Evolutionary conservation across 2,113 vertebrate genomes (phyloP).

Genomic region (Tamias sibiricus): DNA sequence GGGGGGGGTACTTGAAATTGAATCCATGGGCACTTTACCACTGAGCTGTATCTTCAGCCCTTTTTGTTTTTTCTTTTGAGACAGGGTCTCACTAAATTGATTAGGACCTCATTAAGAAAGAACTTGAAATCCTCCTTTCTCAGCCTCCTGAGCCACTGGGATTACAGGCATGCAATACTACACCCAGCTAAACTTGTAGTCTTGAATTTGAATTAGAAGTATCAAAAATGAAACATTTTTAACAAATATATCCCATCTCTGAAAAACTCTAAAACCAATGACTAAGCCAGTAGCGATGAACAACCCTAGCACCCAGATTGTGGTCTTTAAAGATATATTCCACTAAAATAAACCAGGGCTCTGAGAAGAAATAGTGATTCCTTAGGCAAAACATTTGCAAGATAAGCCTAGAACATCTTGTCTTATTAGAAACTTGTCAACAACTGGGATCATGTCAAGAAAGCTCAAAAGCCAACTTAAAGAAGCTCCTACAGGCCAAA

Average conservation of each 20-base stretch:
- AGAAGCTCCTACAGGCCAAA: not conserved
- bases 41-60: too few species aligned
- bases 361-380: not conserved
- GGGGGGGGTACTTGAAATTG: too few species aligned
- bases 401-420: not conserved
- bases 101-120: too few species aligned
- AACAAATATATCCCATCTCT: not conserved
- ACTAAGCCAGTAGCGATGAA: not conserved
- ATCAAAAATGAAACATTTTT: not conserved
- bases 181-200: not conserved
- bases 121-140: too few species aligned
- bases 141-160: too few species aligned
- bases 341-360: not conserved
- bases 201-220: not conserved
- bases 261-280: not conserved
- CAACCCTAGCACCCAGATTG: not conserved
- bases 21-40: too few species aligned
- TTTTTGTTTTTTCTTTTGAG: too few species aligned
- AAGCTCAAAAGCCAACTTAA: not conserved
- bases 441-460: not conserved
- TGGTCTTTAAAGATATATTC: not conserved
- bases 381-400: not conserved
- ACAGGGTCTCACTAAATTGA: too few species aligned
- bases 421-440: not conserved
- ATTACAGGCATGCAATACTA: too few species aligned